Evolutionary conservation across 2,797 vertebrate genomes (phyloP).

Genomic region (Betta splendens): DNA sequence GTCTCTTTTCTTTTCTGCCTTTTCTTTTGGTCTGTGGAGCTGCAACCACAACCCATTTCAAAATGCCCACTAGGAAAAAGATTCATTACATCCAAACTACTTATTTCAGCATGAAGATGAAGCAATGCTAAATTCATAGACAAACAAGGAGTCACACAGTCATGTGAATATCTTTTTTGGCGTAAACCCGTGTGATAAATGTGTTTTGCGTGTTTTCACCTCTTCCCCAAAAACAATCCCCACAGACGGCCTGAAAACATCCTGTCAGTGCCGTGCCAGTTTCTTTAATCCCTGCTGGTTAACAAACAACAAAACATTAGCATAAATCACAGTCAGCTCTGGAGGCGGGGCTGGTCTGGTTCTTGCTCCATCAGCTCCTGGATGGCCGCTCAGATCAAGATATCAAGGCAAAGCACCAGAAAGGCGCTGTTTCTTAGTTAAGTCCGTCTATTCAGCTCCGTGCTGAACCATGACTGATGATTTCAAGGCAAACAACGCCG

Average conservation of each 20-base stretch:
- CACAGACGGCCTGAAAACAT: neutral
- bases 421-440: slow-evolving; percentile 9
- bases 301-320: slow-evolving; percentile 5
- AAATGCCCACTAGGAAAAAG: neutral
- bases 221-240: neutral
- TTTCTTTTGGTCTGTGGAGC: no score
- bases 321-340: slow-evolving; percentile 11
- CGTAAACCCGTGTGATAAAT: slow-evolving; percentile 22
- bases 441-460: slow-evolving; percentile 27
- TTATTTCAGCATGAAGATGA: neutral
- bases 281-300: slow-evolving; percentile 1
- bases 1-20: slow-evolving; percentile 20
- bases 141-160: neutral
- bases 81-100: neutral
- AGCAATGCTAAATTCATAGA: neutral
- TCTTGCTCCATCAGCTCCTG: slow-evolving; percentile 5
- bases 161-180: no score
- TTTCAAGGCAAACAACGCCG: slow-evolving; percentile 29
- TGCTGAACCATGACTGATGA: slow-evolving; percentile 38
- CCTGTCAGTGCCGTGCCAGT: neutral
- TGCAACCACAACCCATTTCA: no score
- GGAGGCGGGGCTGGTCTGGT: neutral
- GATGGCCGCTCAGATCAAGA: slow-evolving; percentile 17
- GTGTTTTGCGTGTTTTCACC: slow-evolving; percentile 14
- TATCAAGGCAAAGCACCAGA: slow-evolving; percentile 13